These are phyloP conservation scores for Rhodeus uyekii DNA, from an alignment of 2,797 vertebrate species.

Conservation along the genomic window DNA sequence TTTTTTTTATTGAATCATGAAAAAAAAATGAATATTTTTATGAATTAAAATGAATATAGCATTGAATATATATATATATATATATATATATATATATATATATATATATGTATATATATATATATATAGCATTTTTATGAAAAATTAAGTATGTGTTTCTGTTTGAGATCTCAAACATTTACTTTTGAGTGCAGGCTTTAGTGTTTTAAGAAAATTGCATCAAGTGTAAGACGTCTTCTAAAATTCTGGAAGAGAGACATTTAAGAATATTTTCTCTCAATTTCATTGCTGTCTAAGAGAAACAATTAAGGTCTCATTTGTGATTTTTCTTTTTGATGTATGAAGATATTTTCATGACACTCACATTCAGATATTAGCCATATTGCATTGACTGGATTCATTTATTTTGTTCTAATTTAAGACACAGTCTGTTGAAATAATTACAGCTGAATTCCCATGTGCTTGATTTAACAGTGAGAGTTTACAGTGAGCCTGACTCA, in stretches of 20 bases:
- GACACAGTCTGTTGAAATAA: slow-evolving; percentile 17
- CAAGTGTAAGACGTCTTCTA: neutral
- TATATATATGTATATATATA: too few relatives aligned
- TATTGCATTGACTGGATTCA: neutral
- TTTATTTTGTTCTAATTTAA: slow-evolving; percentile 20
- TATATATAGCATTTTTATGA: too few relatives aligned
- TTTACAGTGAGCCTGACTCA: slow-evolving; percentile 25
- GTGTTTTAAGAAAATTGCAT: neutral
- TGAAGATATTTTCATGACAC: neutral
- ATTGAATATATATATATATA: too few relatives aligned
- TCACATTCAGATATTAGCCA: neutral
- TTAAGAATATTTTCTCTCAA: neutral
- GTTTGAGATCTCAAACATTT: too few relatives aligned
- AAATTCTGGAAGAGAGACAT: neutral
- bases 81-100: too few relatives aligned
- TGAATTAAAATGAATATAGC: too few relatives aligned
- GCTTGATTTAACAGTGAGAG: slow-evolving; percentile 18
- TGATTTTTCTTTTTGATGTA: neutral
- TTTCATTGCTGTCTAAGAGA: neutral
- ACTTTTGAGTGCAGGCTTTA: neutral
- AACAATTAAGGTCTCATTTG: neutral
- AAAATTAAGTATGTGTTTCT: too few relatives aligned
- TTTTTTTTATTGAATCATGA: neutral
- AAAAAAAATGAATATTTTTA: too few relatives aligned
- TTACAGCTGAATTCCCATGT: slow-evolving; percentile 26